Evolutionary conservation across 2,797 vertebrate genomes (phyloP).

Genomic region (Scarus forsteni): DNA sequence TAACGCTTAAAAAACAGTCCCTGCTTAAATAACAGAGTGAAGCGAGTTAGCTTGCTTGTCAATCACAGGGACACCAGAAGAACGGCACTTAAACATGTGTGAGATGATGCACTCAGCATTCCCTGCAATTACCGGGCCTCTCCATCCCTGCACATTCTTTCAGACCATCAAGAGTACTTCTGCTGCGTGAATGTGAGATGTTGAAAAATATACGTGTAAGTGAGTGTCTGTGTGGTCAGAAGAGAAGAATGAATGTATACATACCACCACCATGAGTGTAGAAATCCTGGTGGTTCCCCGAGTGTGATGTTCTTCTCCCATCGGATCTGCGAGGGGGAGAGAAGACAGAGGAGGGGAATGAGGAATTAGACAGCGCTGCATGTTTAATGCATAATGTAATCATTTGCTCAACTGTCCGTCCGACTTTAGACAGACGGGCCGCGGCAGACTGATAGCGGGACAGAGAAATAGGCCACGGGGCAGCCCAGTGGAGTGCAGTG

Average conservation of each 20-base stretch:
- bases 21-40: slow-evolving; percentile 44
- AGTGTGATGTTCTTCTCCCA: slow-evolving; percentile 98
- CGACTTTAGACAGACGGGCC: slow-evolving; percentile 47
- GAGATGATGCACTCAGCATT: slow-evolving; percentile 71
- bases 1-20: slow-evolving; percentile 23
- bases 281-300: slow-evolving; percentile 93
- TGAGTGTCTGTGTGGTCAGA: slow-evolving; percentile 28
- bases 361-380: slow-evolving; percentile 61
- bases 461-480: slow-evolving; percentile 47
- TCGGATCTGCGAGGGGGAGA: slow-evolving; percentile 86
- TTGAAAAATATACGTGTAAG: slow-evolving; percentile 5
- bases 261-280: slow-evolving; percentile 98
- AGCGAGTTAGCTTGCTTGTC: slow-evolving; percentile 62
- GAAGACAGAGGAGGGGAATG: slow-evolving; percentile 52
- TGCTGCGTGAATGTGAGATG: slow-evolving; percentile 41
- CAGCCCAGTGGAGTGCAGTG: slow-evolving; percentile 38
- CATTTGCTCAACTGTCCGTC: slow-evolving; percentile 59
- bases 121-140: slow-evolving; percentile 74
- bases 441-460: slow-evolving; percentile 30
- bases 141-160: slow-evolving; percentile 62
- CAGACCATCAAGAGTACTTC: slow-evolving; percentile 54
- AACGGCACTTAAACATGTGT: slow-evolving; percentile 67
- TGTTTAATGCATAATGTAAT: slow-evolving; percentile 78
- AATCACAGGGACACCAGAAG: slow-evolving; percentile 54
- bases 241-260: slow-evolving; percentile 59